Conservation (phyloP, 2,888 invertebrate genomes). For the Eudemis profundana region DNA sequence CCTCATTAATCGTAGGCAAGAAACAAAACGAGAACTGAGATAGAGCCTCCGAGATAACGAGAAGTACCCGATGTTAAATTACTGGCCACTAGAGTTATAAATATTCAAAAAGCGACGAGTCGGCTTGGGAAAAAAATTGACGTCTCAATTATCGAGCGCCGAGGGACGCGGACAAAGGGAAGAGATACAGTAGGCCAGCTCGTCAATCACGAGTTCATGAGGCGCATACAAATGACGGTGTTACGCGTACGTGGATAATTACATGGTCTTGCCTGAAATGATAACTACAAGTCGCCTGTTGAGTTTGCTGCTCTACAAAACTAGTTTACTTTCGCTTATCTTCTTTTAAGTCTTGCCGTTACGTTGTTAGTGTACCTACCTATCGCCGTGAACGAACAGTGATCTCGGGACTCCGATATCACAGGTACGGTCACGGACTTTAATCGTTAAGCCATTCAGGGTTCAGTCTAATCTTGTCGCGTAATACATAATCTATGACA, state of each 20-base stretch:
- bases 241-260: neutral
- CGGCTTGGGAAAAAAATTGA: conserved; percentile 75
- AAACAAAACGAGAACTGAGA: conserved; percentile 61
- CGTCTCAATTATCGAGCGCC: conserved; percentile 81
- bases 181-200: conserved; percentile 42
- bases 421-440: no score
- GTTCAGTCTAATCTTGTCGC: no score
- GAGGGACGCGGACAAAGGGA: conserved; percentile 51
- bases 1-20: conserved; percentile 56
- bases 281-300: no score
- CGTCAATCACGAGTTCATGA: neutral
- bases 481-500: no score
- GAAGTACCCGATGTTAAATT: conserved; percentile 75
- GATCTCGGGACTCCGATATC: no score
- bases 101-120: conserved; percentile 74
- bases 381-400: no score
- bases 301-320: no score
- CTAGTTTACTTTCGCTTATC: no score
- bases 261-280: no score
- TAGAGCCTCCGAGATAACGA: conserved; percentile 75
- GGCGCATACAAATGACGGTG: neutral
- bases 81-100: conserved; percentile 78
- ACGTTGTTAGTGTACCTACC: no score
- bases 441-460: no score
- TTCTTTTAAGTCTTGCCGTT: no score